phyloP scores from a whole-genome alignment of 2,888 invertebrate genomes.

The Platycheirus albimanus region DNA sequence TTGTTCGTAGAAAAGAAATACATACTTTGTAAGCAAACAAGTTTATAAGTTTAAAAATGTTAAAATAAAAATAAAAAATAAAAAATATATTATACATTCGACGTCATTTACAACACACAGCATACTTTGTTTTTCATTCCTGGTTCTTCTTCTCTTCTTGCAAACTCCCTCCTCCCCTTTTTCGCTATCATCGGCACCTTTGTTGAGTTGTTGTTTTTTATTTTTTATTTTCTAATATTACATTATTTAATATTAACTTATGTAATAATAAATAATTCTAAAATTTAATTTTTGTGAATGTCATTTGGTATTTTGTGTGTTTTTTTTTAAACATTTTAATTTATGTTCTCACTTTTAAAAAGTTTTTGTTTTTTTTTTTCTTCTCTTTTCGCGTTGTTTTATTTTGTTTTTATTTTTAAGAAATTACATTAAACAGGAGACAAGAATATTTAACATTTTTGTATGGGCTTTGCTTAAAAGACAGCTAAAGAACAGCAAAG shows the following conservation, averaged over 20 bases:
- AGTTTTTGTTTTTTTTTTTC: constrained; percentile 14
- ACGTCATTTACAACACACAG: constrained; percentile 19
- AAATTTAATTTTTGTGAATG: constrained; percentile 72
- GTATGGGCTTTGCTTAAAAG: constrained; percentile 30
- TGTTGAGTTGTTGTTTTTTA: constrained; percentile 34
- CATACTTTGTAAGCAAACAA: constrained; percentile 36
- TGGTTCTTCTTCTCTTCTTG: not conserved
- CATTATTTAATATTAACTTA: too few relatives aligned
- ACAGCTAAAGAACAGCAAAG: constrained; percentile 20
- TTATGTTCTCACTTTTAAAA: constrained; percentile 44
- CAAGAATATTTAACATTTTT: constrained; percentile 46
- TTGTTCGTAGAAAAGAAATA: constrained; percentile 16
- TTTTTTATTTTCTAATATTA: too few relatives aligned
- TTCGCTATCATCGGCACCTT: constrained; percentile 43
- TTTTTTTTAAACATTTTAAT: constrained; percentile 43
- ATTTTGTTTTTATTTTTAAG: too few relatives aligned
- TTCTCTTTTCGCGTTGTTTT: constrained; percentile 23
- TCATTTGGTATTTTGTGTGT: constrained; percentile 70
- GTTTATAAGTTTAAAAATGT: not conserved
- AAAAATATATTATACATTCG: constrained; percentile 40
- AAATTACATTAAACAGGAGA: constrained; percentile 33
- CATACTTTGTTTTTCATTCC: constrained; percentile 13
- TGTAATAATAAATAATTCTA: constrained; percentile 67
- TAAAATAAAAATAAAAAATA: constrained; percentile 20
- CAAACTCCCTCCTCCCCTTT: not conserved